These are phyloP conservation scores for Rhagonycha lutea DNA, from an alignment of 2,888 invertebrate species.

Conservation along the genomic window DNA sequence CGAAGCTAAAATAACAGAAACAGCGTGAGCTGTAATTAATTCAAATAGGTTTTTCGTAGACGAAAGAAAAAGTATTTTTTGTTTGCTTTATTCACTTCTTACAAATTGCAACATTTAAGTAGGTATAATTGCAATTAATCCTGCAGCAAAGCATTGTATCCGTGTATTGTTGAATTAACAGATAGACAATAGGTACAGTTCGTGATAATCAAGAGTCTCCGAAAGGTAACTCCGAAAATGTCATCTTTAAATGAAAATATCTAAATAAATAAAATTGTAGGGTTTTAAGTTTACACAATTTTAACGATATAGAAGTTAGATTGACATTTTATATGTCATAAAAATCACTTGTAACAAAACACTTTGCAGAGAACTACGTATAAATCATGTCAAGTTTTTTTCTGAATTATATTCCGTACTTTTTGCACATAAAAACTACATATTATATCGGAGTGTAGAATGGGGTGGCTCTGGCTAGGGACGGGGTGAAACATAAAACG, in stretches of 20 bases:
- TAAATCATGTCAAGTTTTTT: constrained; percentile 50
- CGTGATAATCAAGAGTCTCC: background rate
- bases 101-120: constrained; percentile 19
- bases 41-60: constrained; percentile 45
- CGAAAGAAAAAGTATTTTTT: background rate
- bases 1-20: constrained; percentile 52
- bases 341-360: constrained; percentile 54
- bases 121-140: background rate
- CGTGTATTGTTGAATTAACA: background rate
- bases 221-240: background rate
- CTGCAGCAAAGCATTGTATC: background rate
- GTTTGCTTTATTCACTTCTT: constrained; percentile 22
- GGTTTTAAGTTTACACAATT: constrained; percentile 29
- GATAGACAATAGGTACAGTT: background rate
- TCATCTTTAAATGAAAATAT: background rate
- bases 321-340: constrained; percentile 52
- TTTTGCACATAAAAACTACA: constrained; percentile 46
- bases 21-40: constrained; percentile 52
- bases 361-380: constrained; percentile 50
- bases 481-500: constrained; percentile 56
- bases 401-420: constrained; percentile 44
- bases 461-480: constrained; percentile 34
- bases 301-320: constrained; percentile 48
- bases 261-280: constrained; percentile 17
- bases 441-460: constrained; percentile 35